Evolutionary conservation across 2,888 invertebrate species (phyloP), one percentile per base, ranked within the genome.

Genomic region (Drosophila maculinotata): DNA sequence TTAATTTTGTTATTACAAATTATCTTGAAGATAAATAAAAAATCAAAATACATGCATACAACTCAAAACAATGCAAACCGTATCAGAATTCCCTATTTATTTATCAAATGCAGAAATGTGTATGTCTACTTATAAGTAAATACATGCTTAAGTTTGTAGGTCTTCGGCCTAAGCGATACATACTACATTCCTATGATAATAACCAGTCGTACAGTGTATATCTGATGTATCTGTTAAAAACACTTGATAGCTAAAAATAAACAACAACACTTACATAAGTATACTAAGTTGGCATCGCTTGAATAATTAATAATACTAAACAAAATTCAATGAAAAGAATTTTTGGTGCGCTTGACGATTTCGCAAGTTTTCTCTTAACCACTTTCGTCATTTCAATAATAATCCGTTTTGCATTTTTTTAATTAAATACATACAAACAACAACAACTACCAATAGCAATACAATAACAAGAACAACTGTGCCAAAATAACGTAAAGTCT

Each of bases 281-380:
- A 82, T 56, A 59, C 53, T 82, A 79, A 79, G 89, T 89, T 89
- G 89, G 89, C 89, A 89, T 89, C 89, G 89, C 89, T 89, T 89
- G 89, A 83, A 84, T 69, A 83, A 69, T 59, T 71, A 74, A 67
- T 54, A 52, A 62, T 41, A 35, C 38, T 47, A 31, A 12, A 42
- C 41, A 54, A 58, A 51, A 42, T 44, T 33, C 28, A 60, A 58
- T 48, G 30, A 44, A 57, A 66, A 45, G 42, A 44, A 39, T 53
- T 36, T 38, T 47, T 48, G 42, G 14, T 48, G 41, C 33, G 25
- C 25, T 54, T 49, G 26, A 38, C 39, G 52, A 47, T 66, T 53
- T 53, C 69, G 69, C 73, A 64, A 77, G 54, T 60, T 69, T 63
- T 65, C 52, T 62, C 51, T 56, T 51, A 56, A 54, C 56, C 59